Evolutionary conservation across 35 echinoderm and acorn worm species (phyloP).

Genomic region (Ophioderma brevispina): DNA sequence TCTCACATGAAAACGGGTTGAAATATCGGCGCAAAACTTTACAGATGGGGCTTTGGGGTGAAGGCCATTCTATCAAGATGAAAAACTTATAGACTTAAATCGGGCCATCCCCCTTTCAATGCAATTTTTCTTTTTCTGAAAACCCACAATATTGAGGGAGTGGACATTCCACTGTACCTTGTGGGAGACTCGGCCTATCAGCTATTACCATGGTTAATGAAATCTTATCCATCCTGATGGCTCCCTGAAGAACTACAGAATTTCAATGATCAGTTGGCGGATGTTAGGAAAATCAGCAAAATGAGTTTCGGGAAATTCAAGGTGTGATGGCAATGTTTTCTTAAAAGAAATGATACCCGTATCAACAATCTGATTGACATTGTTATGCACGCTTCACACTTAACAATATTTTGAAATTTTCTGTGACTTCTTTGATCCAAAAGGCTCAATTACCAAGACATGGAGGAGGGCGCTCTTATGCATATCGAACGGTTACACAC

Average conservation of each 20-base stretch:
- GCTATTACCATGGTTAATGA: background rate
- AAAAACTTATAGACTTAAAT: no score
- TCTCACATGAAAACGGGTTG: no score
- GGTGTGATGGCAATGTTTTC: background rate
- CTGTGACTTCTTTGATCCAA: background rate
- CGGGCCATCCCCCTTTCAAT: no score
- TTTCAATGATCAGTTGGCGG: background rate
- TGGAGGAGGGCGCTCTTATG: background rate
- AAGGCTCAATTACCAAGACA: background rate
- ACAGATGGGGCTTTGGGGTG: no score
- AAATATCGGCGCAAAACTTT: no score
- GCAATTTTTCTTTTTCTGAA: background rate
- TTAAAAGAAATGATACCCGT: background rate
- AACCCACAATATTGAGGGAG: background rate
- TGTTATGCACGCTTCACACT: background rate
- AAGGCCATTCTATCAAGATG: no score
- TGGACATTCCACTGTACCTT: background rate
- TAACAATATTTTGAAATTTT: background rate
- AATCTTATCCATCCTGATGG: background rate
- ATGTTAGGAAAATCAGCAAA: background rate
- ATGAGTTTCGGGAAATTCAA: background rate
- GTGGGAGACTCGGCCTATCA: background rate
- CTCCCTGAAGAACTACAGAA: background rate
- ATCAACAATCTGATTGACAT: background rate
- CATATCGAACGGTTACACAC: no score